These are phyloP conservation scores for Solenopsis fugax DNA, from an alignment of 1,140 invertebrate genomes.

Conservation along the genomic window DNA sequence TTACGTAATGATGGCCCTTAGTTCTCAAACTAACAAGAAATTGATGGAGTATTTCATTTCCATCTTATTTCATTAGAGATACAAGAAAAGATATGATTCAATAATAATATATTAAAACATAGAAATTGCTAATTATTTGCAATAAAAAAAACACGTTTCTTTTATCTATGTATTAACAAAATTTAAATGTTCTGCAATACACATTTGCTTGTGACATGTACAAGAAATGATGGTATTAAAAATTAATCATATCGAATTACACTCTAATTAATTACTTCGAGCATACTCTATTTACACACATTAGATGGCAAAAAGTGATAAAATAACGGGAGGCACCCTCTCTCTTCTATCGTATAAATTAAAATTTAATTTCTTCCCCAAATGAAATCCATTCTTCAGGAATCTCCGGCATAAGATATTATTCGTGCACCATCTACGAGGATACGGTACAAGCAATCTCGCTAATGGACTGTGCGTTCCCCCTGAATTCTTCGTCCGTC, in stretches of 20 bases:
- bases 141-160: too few species aligned
- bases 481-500: conserved; percentile 73
- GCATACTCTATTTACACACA: neutral
- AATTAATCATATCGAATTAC: conserved; percentile 4
- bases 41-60: neutral
- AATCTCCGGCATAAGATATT: conserved; percentile 70
- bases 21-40: neutral
- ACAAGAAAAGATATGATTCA: conserved; percentile 12
- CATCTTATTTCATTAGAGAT: neutral
- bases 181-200: neutral
- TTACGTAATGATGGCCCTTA: neutral
- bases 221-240: neutral
- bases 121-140: neutral
- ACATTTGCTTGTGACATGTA: neutral
- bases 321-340: conserved; percentile 19
- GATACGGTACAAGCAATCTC: conserved; percentile 81
- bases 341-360: conserved; percentile 41
- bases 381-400: conserved; percentile 59
- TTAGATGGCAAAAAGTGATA: conserved; percentile 16
- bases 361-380: conserved; percentile 61
- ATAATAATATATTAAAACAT: neutral
- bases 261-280: conserved; percentile 14
- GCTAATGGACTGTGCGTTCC: conserved; percentile 81
- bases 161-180: neutral
- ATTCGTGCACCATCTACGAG: conserved; percentile 76